Evolutionary conservation across 2,888 invertebrate species (phyloP), one percentile per base, ranked within the genome.

Genomic region (Lasioglossum oenotherae): DNA sequence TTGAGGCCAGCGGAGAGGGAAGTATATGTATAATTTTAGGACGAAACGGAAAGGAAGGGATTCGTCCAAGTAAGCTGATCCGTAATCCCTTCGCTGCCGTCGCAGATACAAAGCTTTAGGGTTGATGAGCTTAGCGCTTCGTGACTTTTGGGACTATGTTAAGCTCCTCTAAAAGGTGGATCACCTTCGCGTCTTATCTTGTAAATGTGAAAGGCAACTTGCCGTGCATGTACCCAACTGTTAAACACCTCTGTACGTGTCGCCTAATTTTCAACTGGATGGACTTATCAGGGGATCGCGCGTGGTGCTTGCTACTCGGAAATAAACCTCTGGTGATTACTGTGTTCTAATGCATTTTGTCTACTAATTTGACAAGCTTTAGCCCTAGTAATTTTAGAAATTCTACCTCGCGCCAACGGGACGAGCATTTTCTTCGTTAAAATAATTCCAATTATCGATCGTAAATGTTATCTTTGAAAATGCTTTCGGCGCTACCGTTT

Each of bases 121-220:
- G 81, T 84, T 91, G 91, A 91, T 88, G 87, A 89, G 90, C 88
- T 91, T 91, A 90, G 80, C 76, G 88, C 87, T 91, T 89, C 86
- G 87, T 81, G 86, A 87, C 87, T 90, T 89, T 87, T 86, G 80
- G 81, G 89, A 90, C 60, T 78, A 86, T 90, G 90, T 90, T 89
- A 90, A 90, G 90, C 82, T 81, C 85, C 85, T 84, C 87, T 90
- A 88, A 89, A 89, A 86, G 87, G 87, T 86, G 87, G 88, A 81
- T 72, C 81, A 75, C 44, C 81, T 78, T 81, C 75, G 78, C 82
- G 81, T 82, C 78, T 75, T 83, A 83, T 71, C 88, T 86, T 80
- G 83, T 78, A 76, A 60, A 57, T 80, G 82, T 86, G 82, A 82
- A 87, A 79, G 79, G 76, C 77, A 35, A 46, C 74, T 86, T 73